Percentiles rank a stretch among this genome's conserved stretches.
Evolutionary conservation across 2,888 invertebrate species (phyloP).

Genomic region (Heliconius cydno): DNA sequence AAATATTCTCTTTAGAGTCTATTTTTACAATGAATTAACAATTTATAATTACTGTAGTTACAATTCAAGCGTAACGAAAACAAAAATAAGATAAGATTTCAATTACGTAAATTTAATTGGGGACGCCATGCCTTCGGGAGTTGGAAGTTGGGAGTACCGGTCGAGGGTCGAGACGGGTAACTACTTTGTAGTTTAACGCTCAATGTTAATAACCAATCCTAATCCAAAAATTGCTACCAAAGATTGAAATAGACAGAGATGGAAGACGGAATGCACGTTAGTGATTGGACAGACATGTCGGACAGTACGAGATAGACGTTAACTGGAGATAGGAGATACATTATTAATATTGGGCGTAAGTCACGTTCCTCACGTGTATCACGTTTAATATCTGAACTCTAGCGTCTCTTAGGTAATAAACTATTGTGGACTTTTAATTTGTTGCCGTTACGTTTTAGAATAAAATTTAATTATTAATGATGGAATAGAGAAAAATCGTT

Average conservation of each 20-base stretch:
- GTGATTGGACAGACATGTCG: too few relatives aligned
- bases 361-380: slow-evolving; percentile 19
- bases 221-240: too few relatives aligned
- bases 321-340: too few relatives aligned
- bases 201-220: too few relatives aligned
- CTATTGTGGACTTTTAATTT: neutral
- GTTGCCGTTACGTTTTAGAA: neutral
- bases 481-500: too few relatives aligned
- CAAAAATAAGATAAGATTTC: slow-evolving; percentile 29
- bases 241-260: too few relatives aligned
- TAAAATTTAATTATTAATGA: too few relatives aligned
- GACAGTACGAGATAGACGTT: too few relatives aligned
- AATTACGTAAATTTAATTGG: slow-evolving; percentile 26
- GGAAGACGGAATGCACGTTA: too few relatives aligned
- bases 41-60: neutral
- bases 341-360: too few relatives aligned
- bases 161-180: neutral
- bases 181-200: neutral
- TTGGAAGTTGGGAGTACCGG: slow-evolving; percentile 15
- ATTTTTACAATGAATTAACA: neutral
- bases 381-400: slow-evolving; percentile 10
- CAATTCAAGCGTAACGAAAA: neutral
- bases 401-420: neutral
- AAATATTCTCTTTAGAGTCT: neutral
- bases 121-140: slow-evolving; percentile 1